Percentiles rank a stretch among this genome's conserved stretches.
phyloP scores from a whole-genome alignment of 2,113 vertebrate genomes.

The Taxidea taxus region DNA sequence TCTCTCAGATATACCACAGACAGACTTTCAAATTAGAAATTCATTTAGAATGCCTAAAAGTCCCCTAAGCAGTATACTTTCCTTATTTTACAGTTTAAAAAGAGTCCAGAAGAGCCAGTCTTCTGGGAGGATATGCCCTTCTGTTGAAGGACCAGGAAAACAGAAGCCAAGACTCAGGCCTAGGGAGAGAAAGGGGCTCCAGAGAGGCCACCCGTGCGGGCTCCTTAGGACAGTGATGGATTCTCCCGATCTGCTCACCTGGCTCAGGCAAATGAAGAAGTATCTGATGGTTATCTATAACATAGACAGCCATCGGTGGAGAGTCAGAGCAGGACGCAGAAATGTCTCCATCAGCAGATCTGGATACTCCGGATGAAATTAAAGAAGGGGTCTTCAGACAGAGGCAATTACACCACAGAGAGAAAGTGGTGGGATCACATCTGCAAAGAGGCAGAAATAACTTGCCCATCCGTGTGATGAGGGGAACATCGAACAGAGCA shows the following conservation, averaged over 20 bases:
- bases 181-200: neutral
- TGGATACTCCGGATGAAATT: neutral
- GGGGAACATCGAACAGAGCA: neutral
- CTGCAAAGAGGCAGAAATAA: neutral
- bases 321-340: slow-evolving; percentile 35
- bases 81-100: neutral
- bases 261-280: neutral
- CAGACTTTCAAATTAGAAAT: neutral
- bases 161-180: neutral
- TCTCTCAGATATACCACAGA: neutral
- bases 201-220: neutral
- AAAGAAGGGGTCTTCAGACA: neutral
- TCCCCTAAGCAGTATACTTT: neutral
- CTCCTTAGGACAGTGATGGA: slow-evolving; percentile 43
- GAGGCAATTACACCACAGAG: neutral
- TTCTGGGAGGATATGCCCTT: neutral
- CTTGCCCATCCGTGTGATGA: neutral
- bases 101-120: neutral
- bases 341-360: slow-evolving; percentile 16
- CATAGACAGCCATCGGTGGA: neutral
- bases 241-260: slow-evolving; percentile 41
- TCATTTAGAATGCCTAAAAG: neutral
- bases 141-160: neutral
- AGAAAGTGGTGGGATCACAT: neutral
- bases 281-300: neutral